Evolutionary conservation across 2,888 invertebrate genomes (phyloP), one percentile per base, ranked within the genome.

Genomic region (Odontomyia ornata): DNA sequence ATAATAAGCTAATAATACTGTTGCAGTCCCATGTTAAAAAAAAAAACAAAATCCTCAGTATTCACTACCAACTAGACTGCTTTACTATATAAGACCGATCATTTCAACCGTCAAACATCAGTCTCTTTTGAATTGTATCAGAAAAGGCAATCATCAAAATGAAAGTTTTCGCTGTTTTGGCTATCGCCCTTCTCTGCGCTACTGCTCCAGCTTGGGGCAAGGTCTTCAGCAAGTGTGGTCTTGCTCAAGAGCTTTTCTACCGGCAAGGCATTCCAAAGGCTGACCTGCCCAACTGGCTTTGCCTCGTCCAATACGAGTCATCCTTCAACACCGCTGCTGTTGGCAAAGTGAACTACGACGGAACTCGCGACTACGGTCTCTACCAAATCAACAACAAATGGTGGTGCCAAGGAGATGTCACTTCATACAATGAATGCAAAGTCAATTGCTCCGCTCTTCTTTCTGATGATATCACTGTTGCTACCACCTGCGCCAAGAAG

Each of bases 361-460:
- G 72, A 72, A 72, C 72, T 18, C 72, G 72, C 30, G 72, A 72
- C 72, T 72, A 72, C 25, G 72, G 72, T 72, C 72, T 72, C 21
- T 72, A 52, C 72, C 72, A 72, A 72, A 72, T 72, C 72, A 72
- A 72, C 72, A 72, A 72, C 72, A 72, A 72, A 28, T 72, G 52
- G 28, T 72, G 72, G 72, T 72, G 72, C 72, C 52, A 72, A 30
- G 72, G 72, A 72, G 56, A 72, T 30, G 56, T 72, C 56, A 72
- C n/a, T n/a, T 72, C 72, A 25, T 56, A 52, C 72, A 72, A 72
- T 46, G 56, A 56, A 13, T 72, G 72, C 30, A 28, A 28, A 11
- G 25, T 56, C 9, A 27, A n/a, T 3, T 72, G 72, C 56, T 18
- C n/a, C 2, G 52, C 72, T 18, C 72, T 72, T 18, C 52, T 56